phyloP scores from a whole-genome alignment of 2,113 vertebrate species.

The Notothenia coriiceps region DNA sequence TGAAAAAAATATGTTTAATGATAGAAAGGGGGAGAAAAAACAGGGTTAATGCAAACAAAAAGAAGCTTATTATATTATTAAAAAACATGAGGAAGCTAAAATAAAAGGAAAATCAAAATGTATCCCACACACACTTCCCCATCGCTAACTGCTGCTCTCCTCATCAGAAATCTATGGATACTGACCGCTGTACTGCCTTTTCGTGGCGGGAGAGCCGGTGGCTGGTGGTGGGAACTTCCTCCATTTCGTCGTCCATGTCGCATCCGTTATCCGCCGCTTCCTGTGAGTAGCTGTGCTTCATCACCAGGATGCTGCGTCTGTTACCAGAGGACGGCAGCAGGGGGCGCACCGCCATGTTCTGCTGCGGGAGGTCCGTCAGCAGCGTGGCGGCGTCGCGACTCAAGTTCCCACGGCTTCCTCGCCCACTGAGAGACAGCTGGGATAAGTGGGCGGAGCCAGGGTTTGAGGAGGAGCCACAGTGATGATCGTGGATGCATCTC shows the following conservation, averaged over 20 bases:
- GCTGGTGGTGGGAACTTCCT: conserved; percentile 97
- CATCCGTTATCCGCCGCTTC: conserved; percentile 91
- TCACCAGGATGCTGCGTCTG: conserved; percentile 96
- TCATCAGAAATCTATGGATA: conserved; percentile 94
- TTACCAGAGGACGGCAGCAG: conserved; percentile 87
- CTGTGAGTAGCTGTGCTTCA: conserved; percentile 99
- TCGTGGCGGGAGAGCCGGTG: conserved; percentile 97
- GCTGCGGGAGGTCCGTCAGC: conserved; percentile 91
- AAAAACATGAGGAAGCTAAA: conserved; percentile 55
- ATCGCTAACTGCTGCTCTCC: conserved; percentile 74
- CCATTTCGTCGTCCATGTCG: conserved; percentile 96
- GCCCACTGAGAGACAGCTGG: conserved; percentile 86
- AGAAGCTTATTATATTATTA: conserved; percentile 60
- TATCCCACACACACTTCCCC: conserved; percentile 72
- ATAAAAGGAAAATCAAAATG: conserved; percentile 58
- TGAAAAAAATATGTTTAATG: conserved; percentile 64
- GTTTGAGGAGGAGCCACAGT: conserved; percentile 91
- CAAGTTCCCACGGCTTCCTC: conserved; percentile 95
- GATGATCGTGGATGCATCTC: conserved; percentile 96
- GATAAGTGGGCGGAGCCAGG: conserved; percentile 76
- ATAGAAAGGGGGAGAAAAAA: conserved; percentile 47
- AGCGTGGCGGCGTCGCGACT: conserved; percentile 90
- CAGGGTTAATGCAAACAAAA: conserved; percentile 49
- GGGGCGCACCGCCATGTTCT: conserved; percentile 86
- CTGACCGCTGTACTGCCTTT: conserved; percentile 99